A percentile compares a stretch with the other conserved stretches of the same genome.
These are phyloP conservation scores for Paracentrotus lividus DNA, from an alignment of 53 echinoderm and acorn worm genomes.

Conservation along the genomic window DNA sequence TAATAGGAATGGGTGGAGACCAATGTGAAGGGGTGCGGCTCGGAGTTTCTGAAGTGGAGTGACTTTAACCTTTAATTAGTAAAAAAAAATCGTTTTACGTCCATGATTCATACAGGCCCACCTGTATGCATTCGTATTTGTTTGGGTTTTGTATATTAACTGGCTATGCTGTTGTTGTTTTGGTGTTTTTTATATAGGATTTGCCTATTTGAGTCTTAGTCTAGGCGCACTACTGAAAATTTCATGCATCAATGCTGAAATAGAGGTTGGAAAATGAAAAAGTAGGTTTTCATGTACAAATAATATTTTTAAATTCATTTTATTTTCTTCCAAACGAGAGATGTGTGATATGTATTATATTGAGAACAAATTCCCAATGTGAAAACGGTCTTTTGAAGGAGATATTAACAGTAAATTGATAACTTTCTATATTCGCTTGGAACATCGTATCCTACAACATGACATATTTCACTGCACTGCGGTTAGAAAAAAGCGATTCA, in stretches of 20 bases:
- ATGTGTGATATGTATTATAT: neutral
- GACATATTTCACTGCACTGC: too few species aligned
- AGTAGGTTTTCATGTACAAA: neutral
- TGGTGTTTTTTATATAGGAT: neutral
- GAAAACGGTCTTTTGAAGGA: too few species aligned
- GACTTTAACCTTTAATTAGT: neutral
- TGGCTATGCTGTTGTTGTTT: neutral
- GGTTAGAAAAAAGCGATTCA: too few species aligned
- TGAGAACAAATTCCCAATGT: neutral
- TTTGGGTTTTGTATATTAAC: neutral
- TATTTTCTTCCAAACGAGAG: neutral
- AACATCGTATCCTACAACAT: too few species aligned
- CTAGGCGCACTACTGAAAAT: neutral
- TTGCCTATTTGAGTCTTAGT: neutral
- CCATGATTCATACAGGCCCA: too few species aligned
- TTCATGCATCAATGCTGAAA: neutral
- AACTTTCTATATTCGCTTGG: too few species aligned
- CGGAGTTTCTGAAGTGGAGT: neutral
- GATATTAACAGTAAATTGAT: too few species aligned
- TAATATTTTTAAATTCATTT: neutral
- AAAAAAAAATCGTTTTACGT: too few species aligned
- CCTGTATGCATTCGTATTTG: neutral
- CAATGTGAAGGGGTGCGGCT: neutral
- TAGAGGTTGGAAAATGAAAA: neutral
- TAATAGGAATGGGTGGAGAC: slow-evolving; percentile 29